A percentile compares a stretch with the other conserved stretches of the same genome.
These are phyloP conservation scores for Serranus cabrilla DNA, from an alignment of 2,797 vertebrate genomes.

Conservation along the genomic window DNA sequence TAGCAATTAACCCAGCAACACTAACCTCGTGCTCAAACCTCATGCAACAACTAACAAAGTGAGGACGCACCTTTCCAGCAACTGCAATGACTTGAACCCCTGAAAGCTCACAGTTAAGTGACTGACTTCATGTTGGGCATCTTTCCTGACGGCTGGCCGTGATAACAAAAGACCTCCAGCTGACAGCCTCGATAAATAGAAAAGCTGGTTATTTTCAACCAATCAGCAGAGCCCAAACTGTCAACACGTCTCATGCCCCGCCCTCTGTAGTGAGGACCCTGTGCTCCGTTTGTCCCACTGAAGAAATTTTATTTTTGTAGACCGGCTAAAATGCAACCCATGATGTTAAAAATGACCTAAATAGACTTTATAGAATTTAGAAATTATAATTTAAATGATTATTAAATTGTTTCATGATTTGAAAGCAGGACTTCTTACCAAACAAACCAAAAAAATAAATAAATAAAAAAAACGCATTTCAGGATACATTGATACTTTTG, in stretches of 20 bases:
- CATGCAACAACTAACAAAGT: background rate
- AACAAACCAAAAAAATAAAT: too few relatives aligned
- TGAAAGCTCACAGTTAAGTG: slow-evolving; percentile 23
- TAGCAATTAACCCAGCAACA: background rate
- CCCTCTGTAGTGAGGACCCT: background rate
- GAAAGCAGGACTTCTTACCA: too few relatives aligned
- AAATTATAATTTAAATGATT: too few relatives aligned
- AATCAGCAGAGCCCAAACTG: slow-evolving; percentile 42
- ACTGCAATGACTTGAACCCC: background rate
- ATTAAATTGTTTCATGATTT: too few relatives aligned
- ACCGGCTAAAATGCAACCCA: background rate
- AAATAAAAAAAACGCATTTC: too few relatives aligned
- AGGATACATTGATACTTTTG: too few relatives aligned
- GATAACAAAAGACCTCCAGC: slow-evolving; percentile 12
- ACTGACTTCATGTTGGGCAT: slow-evolving; percentile 15
- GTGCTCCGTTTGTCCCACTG: background rate
- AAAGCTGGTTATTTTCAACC: slow-evolving; percentile 27
- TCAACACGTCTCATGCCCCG: slow-evolving; percentile 25
- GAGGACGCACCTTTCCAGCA: slow-evolving; percentile 38
- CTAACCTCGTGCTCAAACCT: background rate
- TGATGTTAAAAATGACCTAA: too few relatives aligned
- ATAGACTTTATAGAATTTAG: too few relatives aligned
- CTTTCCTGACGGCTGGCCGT: background rate
- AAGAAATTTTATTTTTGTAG: background rate
- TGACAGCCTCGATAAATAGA: slow-evolving; percentile 28